Evolutionary conservation across 2,113 vertebrate species (phyloP), one percentile per base, ranked within the genome.

Genomic region (Pelecanus crispus): DNA sequence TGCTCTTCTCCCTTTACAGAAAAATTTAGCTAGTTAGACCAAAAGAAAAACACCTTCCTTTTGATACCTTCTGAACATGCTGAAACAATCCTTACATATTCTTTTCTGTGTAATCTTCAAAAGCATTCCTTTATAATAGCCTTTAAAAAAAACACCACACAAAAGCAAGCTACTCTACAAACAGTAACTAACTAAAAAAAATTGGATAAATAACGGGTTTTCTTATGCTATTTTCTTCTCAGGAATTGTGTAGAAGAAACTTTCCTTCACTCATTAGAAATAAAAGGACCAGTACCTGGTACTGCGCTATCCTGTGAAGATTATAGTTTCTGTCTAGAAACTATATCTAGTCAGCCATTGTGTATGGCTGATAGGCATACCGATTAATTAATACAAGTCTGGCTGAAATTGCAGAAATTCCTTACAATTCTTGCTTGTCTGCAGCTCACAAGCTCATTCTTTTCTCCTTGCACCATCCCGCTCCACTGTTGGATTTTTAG

Each of bases 101-200:
- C 19, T 75, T 79, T 85, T 55, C 68, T 86, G 29, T 66, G 61
- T 52, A 3, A 13, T 44, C 61, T 86, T 96, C 92, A 96, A 88
- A 95, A 70, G 59, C 74, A 93, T 86, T 96, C 85, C 47, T 92
- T 83, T 86, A 42, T 92, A 94, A 81, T 7, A 59, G n/a, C 28
- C 29, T 71, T 73, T 24, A 5, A 74, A 93, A 94, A 95, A 56
- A 4, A 0, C 18, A 77, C 32, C 44, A 38, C 26, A 55, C 21
- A 63, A 6, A 91, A 59, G 21, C n/a, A 29, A 70, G 12, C 24
- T 49, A 42, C 44, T 59, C 52, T 63, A 59, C 29, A 80, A 74
- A 32, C 9, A 88, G 59, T 26, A 55, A 74, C 1, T 77, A 71
- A 73, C 36, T 45, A 34, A 79, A 81, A 81, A 55, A 45, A 44